Percentiles rank a stretch among this genome's conserved stretches.
Evolutionary conservation across 2,888 invertebrate species (phyloP).

Genomic region (Parnassius smintheus): DNA sequence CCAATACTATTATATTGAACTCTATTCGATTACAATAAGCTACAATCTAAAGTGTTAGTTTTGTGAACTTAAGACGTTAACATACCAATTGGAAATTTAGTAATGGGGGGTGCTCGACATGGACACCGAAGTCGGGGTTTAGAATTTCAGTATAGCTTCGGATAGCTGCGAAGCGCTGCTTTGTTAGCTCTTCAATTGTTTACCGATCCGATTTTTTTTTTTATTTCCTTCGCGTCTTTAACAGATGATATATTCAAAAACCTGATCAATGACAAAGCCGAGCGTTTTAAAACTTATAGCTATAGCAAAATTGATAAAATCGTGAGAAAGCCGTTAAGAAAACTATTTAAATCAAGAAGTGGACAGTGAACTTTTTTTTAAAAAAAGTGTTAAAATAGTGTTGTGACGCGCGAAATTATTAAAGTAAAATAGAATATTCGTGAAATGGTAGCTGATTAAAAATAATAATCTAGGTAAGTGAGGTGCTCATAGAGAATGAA

Average conservation of each 20-base stretch:
- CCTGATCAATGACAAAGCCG: slow-evolving; percentile 36
- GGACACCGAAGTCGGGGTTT: slow-evolving; percentile 79
- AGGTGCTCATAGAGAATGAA: slow-evolving; percentile 56
- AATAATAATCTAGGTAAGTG: slow-evolving; percentile 68
- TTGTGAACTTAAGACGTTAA: slow-evolving; percentile 40
- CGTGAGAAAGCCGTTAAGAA: slow-evolving; percentile 12
- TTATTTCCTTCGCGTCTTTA: slow-evolving; percentile 42
- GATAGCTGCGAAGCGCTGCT: slow-evolving; percentile 78
- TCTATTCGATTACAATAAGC: slow-evolving; percentile 9
- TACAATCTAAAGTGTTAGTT: slow-evolving; percentile 26
- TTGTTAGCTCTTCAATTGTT: slow-evolving; percentile 77
- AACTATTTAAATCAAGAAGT: slow-evolving; percentile 33
- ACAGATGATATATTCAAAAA: slow-evolving; percentile 37
- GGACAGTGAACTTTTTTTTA: slow-evolving; percentile 34
- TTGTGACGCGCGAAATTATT: slow-evolving; percentile 32
- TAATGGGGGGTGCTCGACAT: slow-evolving; percentile 80
- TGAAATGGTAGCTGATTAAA: slow-evolving; percentile 41
- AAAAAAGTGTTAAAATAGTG: slow-evolving; percentile 24
- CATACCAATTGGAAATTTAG: slow-evolving; percentile 63
- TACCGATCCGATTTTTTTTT: slow-evolving; percentile 70
- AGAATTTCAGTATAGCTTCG: slow-evolving; percentile 81
- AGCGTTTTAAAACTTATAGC: slow-evolving; percentile 5
- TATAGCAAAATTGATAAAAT: neutral
- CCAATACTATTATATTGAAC: slow-evolving; percentile 36
- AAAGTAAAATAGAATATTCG: slow-evolving; percentile 27